phyloP scores from a whole-genome alignment of 2,797 vertebrate genomes.

The Florisuga fusca region DNA sequence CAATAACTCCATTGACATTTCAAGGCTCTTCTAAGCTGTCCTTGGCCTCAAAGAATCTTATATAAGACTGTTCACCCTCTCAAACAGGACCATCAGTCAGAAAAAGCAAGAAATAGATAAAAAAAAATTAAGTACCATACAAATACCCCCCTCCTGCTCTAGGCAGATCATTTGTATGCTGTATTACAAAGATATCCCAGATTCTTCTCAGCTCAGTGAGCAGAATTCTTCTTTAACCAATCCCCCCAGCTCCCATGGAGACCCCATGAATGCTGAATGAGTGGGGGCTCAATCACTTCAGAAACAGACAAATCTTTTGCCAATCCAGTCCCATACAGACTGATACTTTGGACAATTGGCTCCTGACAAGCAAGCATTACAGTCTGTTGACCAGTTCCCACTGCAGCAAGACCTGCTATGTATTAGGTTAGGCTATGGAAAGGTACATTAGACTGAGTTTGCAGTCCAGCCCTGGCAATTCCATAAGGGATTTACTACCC shows the following conservation, averaged over 20 bases:
- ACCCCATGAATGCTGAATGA: neutral
- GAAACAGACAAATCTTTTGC: neutral
- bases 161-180: neutral
- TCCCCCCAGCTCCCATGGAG: neutral
- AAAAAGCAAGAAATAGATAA: neutral
- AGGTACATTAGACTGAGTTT: neutral
- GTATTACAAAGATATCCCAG: neutral
- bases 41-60: neutral
- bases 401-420: neutral
- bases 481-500: neutral
- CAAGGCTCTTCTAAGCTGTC: neutral
- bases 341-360: neutral
- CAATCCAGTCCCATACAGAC: rapidly evolving
- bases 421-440: neutral
- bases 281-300: rapidly evolving
- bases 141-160: neutral
- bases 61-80: neutral
- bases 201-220: neutral
- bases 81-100: neutral
- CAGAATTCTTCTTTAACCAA: rapidly evolving
- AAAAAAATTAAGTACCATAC: neutral
- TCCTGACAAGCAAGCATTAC: constrained; percentile 46
- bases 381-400: constrained; percentile 1
- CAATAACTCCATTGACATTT: neutral
- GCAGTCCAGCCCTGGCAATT: neutral